Conservation (phyloP, 2,113 vertebrate species). For the Etheostoma cragini region DNA sequence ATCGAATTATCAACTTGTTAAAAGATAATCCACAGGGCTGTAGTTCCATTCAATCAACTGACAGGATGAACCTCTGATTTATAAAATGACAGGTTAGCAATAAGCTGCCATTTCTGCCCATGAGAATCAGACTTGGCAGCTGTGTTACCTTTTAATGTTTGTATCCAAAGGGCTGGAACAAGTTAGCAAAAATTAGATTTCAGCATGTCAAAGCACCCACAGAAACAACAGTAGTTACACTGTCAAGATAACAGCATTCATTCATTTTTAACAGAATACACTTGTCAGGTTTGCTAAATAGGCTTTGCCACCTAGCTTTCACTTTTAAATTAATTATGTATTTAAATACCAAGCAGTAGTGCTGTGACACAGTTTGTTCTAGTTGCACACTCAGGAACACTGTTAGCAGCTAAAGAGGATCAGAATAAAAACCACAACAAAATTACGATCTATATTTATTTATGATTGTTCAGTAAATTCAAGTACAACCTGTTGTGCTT, state of each 20-base stretch:
- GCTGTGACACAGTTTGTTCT: not conserved
- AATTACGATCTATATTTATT: not conserved
- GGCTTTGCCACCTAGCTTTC: not conserved
- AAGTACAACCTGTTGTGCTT: not conserved
- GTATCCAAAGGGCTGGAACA: conserved; percentile 66
- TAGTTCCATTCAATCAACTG: conserved; percentile 30
- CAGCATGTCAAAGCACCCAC: not conserved
- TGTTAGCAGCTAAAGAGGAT: too few relatives aligned
- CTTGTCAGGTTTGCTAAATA: not conserved
- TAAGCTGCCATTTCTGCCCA: conserved; percentile 14
- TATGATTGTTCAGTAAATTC: not conserved
- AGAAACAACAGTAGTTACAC: not conserved
- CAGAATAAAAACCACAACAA: too few relatives aligned
- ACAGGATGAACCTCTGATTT: conserved; percentile 37
- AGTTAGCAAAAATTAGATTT: not conserved
- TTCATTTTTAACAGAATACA: not conserved
- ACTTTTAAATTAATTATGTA: not conserved
- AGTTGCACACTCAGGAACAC: not conserved
- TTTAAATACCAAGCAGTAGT: not conserved
- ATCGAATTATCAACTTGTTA: conserved; percentile 40
- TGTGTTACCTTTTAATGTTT: conserved; percentile 72
- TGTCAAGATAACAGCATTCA: not conserved
- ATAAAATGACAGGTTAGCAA: conserved; percentile 26
- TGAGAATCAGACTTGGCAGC: conserved; percentile 28
- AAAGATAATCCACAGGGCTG: conserved; percentile 45